A percentile compares a stretch with the other conserved stretches of the same genome.
Conservation (phyloP, 2,888 invertebrate species). For the Drosophila macrospina region DNA sequence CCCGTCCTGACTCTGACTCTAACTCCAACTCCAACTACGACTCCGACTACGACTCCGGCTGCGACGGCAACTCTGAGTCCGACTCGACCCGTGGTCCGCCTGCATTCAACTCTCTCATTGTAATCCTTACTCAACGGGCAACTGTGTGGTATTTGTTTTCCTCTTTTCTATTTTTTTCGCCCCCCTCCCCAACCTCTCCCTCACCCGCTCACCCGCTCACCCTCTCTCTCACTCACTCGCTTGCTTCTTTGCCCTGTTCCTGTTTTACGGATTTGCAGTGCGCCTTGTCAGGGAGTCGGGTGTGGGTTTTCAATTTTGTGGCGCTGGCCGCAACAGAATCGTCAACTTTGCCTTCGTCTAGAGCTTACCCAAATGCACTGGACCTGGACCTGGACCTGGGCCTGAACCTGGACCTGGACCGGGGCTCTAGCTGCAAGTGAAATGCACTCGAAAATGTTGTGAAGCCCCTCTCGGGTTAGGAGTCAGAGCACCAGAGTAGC, state of each 20-base stretch:
- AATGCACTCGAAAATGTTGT: constrained; percentile 64
- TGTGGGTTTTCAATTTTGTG: constrained; percentile 59
- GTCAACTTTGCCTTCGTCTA: constrained; percentile 79
- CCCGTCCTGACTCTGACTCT: constrained; percentile 45
- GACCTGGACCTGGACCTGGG: constrained; percentile 8
- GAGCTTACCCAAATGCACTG: constrained; percentile 79
- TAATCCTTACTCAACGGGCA: constrained; percentile 63
- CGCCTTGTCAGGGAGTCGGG: constrained; percentile 37
- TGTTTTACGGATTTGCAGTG: constrained; percentile 39
- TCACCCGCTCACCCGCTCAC: not conserved
- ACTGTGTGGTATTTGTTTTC: constrained; percentile 46
- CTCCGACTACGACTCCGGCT: not conserved
- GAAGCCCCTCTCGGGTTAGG: not conserved
- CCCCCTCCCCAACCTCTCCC: too few species aligned
- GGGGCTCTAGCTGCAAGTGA: constrained; percentile 63
- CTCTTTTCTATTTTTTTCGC: constrained; percentile 22
- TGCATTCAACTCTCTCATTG: constrained; percentile 55
- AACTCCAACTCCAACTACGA: not conserved
- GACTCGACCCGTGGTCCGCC: constrained; percentile 6
- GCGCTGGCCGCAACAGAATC: constrained; percentile 66
- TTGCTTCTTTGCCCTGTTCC: constrained; percentile 23
- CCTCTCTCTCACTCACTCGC: too few species aligned
- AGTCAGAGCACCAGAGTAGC: not conserved
- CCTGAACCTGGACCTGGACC: not conserved
- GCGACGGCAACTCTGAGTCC: not conserved